phyloP scores from a whole-genome alignment of 2,888 invertebrate species.

The Ophioninae sp. region DNA sequence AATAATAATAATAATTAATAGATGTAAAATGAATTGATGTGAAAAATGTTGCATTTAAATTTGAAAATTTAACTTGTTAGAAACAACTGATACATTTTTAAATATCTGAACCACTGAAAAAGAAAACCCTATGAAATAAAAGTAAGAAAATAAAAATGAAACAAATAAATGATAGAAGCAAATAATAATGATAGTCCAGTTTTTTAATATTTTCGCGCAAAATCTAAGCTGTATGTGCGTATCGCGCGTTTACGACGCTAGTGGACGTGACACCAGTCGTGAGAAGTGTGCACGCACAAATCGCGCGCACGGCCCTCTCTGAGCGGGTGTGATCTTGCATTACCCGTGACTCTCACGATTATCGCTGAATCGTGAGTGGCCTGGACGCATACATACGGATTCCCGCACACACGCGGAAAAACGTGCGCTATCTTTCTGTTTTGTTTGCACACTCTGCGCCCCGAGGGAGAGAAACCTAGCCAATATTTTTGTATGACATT shows the following conservation, averaged over 20 bases:
- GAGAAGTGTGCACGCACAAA: constrained; percentile 49
- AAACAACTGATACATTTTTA: too few relatives aligned
- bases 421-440: constrained; percentile 24
- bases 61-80: too few relatives aligned
- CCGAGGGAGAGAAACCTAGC: constrained; percentile 52
- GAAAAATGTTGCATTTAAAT: too few relatives aligned
- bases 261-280: constrained; percentile 5
- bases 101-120: too few relatives aligned
- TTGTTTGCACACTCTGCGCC: constrained; percentile 27
- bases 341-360: constrained; percentile 56
- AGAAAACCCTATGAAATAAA: too few relatives aligned
- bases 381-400: background rate
- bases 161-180: too few relatives aligned
- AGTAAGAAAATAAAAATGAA: too few relatives aligned
- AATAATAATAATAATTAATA: too few relatives aligned
- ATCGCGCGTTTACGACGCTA: background rate
- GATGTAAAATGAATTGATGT: too few relatives aligned
- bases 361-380: constrained; percentile 51
- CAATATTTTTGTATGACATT: constrained; percentile 25
- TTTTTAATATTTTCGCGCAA: background rate
- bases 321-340: constrained; percentile 43
- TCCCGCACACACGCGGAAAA: constrained; percentile 14
- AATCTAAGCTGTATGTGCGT: background rate
- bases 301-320: background rate
- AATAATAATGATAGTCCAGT: too few relatives aligned